Evolutionary conservation across 2,888 invertebrate species (phyloP).

Genomic region (Gisinianus flammeolus): DNA sequence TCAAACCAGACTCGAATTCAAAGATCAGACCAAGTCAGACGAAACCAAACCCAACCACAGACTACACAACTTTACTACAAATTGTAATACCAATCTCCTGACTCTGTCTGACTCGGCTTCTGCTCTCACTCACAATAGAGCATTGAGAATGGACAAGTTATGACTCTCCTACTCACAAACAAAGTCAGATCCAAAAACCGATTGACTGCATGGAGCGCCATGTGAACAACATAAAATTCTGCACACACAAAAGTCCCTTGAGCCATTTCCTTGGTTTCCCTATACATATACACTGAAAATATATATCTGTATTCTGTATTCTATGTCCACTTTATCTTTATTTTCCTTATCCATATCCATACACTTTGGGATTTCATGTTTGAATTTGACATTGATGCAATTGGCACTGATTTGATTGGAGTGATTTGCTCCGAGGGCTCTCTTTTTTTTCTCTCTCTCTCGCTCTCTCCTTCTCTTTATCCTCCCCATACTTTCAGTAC

Average conservation of each 20-base stretch:
- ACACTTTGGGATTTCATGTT: background rate
- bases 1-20: too few species aligned
- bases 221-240: background rate
- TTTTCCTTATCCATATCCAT: background rate
- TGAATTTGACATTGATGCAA: background rate
- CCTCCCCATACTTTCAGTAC: background rate
- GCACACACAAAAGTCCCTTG: background rate
- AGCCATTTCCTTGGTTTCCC: background rate
- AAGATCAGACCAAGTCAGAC: too few species aligned
- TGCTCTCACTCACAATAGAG: too few species aligned
- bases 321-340: background rate
- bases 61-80: too few species aligned
- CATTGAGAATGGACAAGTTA: background rate
- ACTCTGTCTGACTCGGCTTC: too few species aligned
- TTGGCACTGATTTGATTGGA: conserved; percentile 8
- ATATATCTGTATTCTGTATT: too few species aligned
- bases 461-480: background rate
- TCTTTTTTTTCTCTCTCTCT: background rate
- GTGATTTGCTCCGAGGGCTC: conserved; percentile 6
- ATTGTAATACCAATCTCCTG: too few species aligned
- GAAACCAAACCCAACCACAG: too few species aligned
- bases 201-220: background rate
- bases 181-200: background rate
- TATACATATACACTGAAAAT: too few species aligned
- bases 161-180: background rate